Evolutionary conservation across 1,140 invertebrate genomes (phyloP).

Genomic region (Aphis gossypii): DNA sequence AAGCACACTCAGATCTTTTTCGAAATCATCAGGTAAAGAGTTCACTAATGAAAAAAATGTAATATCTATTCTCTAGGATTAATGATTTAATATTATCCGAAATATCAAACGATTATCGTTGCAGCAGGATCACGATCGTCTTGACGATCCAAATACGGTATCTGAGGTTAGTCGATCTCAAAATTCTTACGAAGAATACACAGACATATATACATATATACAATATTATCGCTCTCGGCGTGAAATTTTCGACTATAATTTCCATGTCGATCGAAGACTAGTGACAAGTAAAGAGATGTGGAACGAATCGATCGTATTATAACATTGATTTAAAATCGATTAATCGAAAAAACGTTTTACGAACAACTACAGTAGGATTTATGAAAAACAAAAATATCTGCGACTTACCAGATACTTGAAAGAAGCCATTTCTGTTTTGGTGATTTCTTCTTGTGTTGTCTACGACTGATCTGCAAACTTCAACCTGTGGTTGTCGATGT

Average conservation of each 20-base stretch:
- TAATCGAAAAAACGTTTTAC: not conserved
- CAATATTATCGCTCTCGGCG: no score
- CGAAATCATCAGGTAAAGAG: not conserved
- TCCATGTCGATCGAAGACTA: not conserved
- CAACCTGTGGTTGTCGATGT: not conserved
- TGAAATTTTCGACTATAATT: not conserved
- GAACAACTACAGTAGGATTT: not conserved
- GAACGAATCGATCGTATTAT: not conserved
- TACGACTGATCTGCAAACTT: conserved; percentile 35
- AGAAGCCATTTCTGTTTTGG: conserved; percentile 47
- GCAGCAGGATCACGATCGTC: not conserved
- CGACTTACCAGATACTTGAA: conserved; percentile 56
- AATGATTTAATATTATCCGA: not conserved
- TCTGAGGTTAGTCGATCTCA: not conserved
- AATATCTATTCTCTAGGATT: no score
- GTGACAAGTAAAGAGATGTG: not conserved
- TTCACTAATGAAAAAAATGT: no score
- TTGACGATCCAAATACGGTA: no score
- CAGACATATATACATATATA: not conserved
- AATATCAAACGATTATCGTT: not conserved
- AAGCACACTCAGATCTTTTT: not conserved
- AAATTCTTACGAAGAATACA: not conserved
- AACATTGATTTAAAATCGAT: not conserved
- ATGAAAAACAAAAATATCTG: not conserved
- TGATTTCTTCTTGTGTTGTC: not conserved